Conservation (phyloP, 2,888 invertebrate species). For the Drosophila phalerata region DNA sequence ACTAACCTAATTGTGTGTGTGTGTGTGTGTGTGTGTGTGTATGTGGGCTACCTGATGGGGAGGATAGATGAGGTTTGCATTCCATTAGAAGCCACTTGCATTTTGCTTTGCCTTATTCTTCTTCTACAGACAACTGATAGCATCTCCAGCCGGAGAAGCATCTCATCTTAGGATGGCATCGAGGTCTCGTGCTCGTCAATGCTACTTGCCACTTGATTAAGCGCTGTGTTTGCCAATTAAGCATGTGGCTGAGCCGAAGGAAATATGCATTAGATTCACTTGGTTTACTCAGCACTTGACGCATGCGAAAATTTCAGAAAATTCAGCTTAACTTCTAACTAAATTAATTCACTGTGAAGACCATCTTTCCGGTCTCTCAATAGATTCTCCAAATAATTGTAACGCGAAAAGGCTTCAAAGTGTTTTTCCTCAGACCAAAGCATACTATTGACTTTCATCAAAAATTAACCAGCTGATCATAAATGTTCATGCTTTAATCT, state of each 20-base stretch:
- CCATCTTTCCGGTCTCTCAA: background rate
- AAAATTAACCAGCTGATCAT: slow-evolving; percentile 35
- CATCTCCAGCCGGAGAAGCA: slow-evolving; percentile 47
- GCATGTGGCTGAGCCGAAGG: slow-evolving; percentile 31
- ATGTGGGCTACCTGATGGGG: slow-evolving; percentile 39
- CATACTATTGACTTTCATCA: slow-evolving; percentile 16
- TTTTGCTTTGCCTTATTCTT: slow-evolving; percentile 53
- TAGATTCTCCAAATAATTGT: background rate
- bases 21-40: slow-evolving; percentile 10
- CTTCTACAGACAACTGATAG: slow-evolving; percentile 46
- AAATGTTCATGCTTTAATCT: slow-evolving; percentile 45
- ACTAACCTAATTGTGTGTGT: slow-evolving; percentile 71
- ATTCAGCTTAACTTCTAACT: slow-evolving; percentile 15
- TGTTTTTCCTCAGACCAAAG: background rate
- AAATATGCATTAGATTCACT: slow-evolving; percentile 57
- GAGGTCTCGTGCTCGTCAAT: slow-evolving; percentile 63
- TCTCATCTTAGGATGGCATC: slow-evolving; percentile 48
- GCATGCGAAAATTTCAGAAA: slow-evolving; percentile 24
- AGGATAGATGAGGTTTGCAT: slow-evolving; percentile 11
- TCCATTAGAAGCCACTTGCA: slow-evolving; percentile 47
- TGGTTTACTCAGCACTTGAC: slow-evolving; percentile 36
- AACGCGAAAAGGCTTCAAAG: slow-evolving; percentile 4
- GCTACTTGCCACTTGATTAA: slow-evolving; percentile 79
- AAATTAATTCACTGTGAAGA: slow-evolving; percentile 23
- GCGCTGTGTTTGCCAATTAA: slow-evolving; percentile 65